Evolutionary conservation across 1,140 invertebrate genomes (phyloP), one percentile per base, ranked within the genome.

Genomic region (Tetramorium parvispinum): DNA sequence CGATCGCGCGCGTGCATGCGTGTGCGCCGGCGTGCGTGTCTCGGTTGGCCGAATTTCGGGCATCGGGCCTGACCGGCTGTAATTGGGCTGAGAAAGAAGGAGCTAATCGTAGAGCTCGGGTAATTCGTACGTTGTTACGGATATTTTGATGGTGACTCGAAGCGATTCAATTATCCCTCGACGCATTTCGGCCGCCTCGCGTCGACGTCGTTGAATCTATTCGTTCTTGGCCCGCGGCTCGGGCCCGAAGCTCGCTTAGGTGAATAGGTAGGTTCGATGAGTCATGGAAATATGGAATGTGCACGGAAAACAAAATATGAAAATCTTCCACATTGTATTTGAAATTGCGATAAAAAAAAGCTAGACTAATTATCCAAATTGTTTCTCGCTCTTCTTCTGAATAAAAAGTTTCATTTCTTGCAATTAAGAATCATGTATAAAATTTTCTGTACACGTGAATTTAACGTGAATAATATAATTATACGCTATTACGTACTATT

Each of bases 111-210:
- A 37, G 46, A 51, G 16, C 18, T 8, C 40, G 5, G 5, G 21
- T 83, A 83, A 83, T 83, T 83, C 55, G 40, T 83, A 75, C 27
- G 68, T 75, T 83, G 68, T 59, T 53, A 18, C 53, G 68, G 55
- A 59, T 82, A 83, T 83, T 75, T 75, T 73, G 40, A 70, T 37
- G 32, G 63, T 81, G 78, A 75, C 79, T 83, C 53, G 68, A 40
- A 83, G 53, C 79, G 66, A 75, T 83, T 83, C 79, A 75, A 83
- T 83, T 83, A 75, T 61, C 53, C 43, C 32, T 49, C 40, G 32
- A 13, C 57, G 24, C 53, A 59, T 46, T 71, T 57, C 10, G 46
- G 10, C 27, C 51, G 78, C 51, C 24, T 27, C 66, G 49, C 51
- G 37, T 59, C 79, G 40, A 32, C 51, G n/a, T 81, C 24, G 65